Conservation (phyloP, 2,797 vertebrate genomes). For the Microctenopoma lineatum region DNA sequence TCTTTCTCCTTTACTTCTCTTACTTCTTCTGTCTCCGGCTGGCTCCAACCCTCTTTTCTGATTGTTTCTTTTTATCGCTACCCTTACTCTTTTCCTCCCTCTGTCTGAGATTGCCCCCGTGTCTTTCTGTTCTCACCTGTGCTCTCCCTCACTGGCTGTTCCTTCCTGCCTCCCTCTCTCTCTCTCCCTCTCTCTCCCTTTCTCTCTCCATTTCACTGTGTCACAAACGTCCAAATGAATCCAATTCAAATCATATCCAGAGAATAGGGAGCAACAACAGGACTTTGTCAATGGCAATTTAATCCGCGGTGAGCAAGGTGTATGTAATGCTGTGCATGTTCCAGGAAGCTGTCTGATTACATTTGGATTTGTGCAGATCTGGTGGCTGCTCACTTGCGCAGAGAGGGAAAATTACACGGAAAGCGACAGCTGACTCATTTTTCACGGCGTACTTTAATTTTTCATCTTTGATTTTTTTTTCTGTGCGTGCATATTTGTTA, state of each 20-base stretch:
- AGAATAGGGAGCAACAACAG: conserved; percentile 67
- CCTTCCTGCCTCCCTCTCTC: conserved; percentile 37
- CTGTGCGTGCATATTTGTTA: conserved; percentile 1
- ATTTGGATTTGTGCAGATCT: conserved; percentile 75
- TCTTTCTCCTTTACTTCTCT: conserved; percentile 58
- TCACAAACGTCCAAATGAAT: conserved; percentile 68
- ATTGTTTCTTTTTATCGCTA: conserved; percentile 64
- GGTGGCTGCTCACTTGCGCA: conserved; percentile 57
- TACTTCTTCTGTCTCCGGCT: conserved; percentile 51
- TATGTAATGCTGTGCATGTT: conserved; percentile 67
- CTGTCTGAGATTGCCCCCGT: conserved; percentile 49
- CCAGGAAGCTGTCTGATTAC: conserved; percentile 75
- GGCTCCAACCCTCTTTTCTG: conserved; percentile 47
- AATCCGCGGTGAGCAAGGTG: conserved; percentile 69
- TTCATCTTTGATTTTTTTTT: conserved; percentile 27
- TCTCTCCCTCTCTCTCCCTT: conserved; percentile 38
- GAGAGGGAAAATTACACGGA: conserved; percentile 50
- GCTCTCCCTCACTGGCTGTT: conserved; percentile 24
- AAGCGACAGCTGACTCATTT: conserved; percentile 65
- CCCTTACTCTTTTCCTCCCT: conserved; percentile 18
- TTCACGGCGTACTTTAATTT: conserved; percentile 70
- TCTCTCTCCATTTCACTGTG: conserved; percentile 48
- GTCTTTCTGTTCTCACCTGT: conserved; percentile 59
- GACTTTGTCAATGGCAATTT: conserved; percentile 79
- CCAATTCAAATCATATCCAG: conserved; percentile 74